Conservation (phyloP, 2,797 vertebrate genomes). For the Rhabdophis nuchalis region DNA sequence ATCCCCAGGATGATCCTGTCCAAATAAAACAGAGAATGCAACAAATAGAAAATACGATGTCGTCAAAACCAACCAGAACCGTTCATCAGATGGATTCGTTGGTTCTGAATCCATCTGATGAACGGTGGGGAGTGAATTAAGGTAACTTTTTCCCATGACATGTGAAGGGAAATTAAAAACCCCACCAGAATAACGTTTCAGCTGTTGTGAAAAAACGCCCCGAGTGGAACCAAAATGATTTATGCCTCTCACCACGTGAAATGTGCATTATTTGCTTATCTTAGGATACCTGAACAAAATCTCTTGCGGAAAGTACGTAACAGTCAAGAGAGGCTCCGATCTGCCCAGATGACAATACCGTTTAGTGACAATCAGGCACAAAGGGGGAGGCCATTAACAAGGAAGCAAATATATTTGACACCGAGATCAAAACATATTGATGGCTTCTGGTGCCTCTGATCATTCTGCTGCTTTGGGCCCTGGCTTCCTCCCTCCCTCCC, state of each 20-base stretch:
- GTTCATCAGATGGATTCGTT: not conserved
- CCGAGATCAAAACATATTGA: slow-evolving; percentile 72
- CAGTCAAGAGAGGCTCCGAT: slow-evolving; percentile 16
- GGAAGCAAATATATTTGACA: slow-evolving; percentile 62
- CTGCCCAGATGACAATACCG: slow-evolving; percentile 50
- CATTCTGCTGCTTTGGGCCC: slow-evolving; percentile 62
- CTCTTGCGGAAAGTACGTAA: not conserved
- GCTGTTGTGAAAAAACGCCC: not conserved
- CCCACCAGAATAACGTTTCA: not conserved
- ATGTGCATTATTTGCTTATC: not conserved
- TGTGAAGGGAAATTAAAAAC: too few relatives aligned
- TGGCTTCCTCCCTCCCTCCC: slow-evolving; percentile 27
- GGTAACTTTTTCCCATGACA: too few relatives aligned
- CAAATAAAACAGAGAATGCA: not conserved
- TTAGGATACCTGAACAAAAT: not conserved
- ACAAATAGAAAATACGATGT: not conserved
- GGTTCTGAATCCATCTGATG: too few relatives aligned
- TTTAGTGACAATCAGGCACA: slow-evolving; percentile 55
- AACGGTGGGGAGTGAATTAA: not conserved
- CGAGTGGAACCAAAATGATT: not conserved
- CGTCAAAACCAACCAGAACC: not conserved
- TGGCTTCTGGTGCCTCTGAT: slow-evolving; percentile 57
- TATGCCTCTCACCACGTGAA: not conserved
- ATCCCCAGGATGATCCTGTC: not conserved
- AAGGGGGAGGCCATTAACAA: slow-evolving; percentile 64